A percentile compares a stretch with the other conserved stretches of the same genome.
Evolutionary conservation across 1,140 invertebrate genomes (phyloP).

Genomic region (Melanaphis sacchari): DNA sequence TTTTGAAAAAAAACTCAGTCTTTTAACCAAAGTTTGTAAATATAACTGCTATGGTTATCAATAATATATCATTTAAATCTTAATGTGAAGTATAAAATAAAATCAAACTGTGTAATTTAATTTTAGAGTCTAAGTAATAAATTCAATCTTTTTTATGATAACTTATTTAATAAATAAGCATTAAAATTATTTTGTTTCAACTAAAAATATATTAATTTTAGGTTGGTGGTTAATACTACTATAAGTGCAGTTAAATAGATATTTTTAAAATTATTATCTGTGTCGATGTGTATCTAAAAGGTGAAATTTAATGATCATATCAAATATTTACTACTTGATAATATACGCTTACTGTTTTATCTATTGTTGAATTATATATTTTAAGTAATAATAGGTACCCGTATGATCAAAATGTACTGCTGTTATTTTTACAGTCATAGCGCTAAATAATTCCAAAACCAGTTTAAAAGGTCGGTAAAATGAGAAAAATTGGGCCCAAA

Average conservation of each 20-base stretch:
- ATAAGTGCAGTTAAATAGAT: background rate
- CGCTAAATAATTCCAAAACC: no score
- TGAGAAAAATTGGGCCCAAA: no score
- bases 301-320: no score
- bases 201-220: background rate
- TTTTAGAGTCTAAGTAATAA: background rate
- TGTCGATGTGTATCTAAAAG: no score
- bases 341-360: no score
- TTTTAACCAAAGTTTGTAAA: background rate
- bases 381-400: no score
- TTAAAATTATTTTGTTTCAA: background rate
- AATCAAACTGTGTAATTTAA: background rate
- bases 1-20: background rate
- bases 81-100: background rate
- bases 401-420: no score
- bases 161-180: background rate
- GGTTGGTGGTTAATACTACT: background rate
- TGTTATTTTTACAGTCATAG: no score
- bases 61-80: background rate
- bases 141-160: background rate
- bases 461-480: no score
- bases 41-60: background rate
- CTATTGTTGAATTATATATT: no score
- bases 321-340: no score
- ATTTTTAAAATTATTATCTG: no score